Evolutionary conservation across 1,140 invertebrate genomes (phyloP).

Genomic region (Acromyrmex charruanus): DNA sequence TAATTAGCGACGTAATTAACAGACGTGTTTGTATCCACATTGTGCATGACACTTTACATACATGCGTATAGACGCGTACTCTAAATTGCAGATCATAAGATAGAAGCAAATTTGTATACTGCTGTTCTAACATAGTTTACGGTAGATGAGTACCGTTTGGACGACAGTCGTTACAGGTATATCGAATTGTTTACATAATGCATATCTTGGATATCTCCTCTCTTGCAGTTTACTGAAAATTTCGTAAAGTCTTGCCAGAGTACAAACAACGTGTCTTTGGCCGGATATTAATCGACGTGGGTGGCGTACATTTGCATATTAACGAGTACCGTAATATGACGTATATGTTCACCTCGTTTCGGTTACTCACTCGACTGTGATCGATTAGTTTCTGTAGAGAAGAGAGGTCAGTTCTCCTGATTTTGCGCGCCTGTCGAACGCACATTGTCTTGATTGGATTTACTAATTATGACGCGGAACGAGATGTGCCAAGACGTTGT

Average conservation of each 20-base stretch:
- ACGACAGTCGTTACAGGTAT: constrained; percentile 73
- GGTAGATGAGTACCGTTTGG: constrained; percentile 67
- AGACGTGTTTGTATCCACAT: background rate
- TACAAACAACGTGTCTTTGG: background rate
- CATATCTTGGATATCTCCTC: constrained; percentile 51
- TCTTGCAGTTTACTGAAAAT: constrained; percentile 21
- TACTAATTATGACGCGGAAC: constrained; percentile 19
- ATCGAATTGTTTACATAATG: constrained; percentile 69
- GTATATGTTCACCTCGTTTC: constrained; percentile 15
- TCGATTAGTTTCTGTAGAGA: constrained; percentile 16
- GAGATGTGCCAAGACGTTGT: constrained; percentile 1
- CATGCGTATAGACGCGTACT: background rate
- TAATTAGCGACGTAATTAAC: constrained; percentile 3
- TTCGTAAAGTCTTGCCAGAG: constrained; percentile 28
- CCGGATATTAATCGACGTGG: constrained; percentile 8
- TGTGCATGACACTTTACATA: background rate
- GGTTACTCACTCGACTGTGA: constrained; percentile 32
- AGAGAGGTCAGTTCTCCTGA: constrained; percentile 10
- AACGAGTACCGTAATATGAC: constrained; percentile 33
- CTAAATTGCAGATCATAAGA: constrained; percentile 22
- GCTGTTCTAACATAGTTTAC: constrained; percentile 60
- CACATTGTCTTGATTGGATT: constrained; percentile 28
- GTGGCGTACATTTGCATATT: constrained; percentile 36
- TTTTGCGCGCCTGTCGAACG: constrained; percentile 5
- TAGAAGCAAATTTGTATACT: constrained; percentile 48